phyloP scores from a whole-genome alignment of 2,888 invertebrate genomes.

The Meteorus colon region DNA sequence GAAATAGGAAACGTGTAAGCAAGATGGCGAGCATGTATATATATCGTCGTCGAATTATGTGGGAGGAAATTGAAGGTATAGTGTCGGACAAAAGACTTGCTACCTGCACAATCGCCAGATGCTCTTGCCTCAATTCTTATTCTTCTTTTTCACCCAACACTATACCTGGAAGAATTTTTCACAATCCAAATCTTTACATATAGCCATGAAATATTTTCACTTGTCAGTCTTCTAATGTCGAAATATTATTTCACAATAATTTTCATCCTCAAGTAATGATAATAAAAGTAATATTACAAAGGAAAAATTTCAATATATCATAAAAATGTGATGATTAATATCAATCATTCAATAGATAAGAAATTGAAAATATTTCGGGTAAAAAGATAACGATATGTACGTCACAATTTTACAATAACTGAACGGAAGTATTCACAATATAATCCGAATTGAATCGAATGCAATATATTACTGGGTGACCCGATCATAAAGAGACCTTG shows the following conservation, averaged over 20 bases:
- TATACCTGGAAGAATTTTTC: neutral
- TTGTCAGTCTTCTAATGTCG: neutral
- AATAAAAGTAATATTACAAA: too few relatives aligned
- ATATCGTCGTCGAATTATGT: conserved; percentile 19
- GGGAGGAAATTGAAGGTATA: conserved; percentile 21
- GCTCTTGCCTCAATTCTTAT: neutral
- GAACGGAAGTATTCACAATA: neutral
- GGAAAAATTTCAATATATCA: too few relatives aligned
- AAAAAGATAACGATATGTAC: neutral
- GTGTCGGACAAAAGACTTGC: conserved; percentile 23
- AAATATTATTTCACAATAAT: neutral
- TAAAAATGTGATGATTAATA: neutral
- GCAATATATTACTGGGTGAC: neutral
- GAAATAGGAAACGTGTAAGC: conserved; percentile 5
- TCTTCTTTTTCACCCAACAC: conserved; percentile 18
- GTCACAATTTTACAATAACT: neutral
- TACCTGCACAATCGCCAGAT: conserved; percentile 42
- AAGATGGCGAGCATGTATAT: neutral
- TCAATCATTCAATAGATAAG: neutral
- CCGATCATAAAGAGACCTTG: conserved; percentile 13
- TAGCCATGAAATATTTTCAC: neutral
- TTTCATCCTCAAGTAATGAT: too few relatives aligned
- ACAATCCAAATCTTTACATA: neutral
- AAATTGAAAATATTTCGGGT: neutral
- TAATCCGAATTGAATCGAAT: neutral